phyloP scores from a whole-genome alignment of 2,888 invertebrate genomes.

The Luperina testacea region DNA sequence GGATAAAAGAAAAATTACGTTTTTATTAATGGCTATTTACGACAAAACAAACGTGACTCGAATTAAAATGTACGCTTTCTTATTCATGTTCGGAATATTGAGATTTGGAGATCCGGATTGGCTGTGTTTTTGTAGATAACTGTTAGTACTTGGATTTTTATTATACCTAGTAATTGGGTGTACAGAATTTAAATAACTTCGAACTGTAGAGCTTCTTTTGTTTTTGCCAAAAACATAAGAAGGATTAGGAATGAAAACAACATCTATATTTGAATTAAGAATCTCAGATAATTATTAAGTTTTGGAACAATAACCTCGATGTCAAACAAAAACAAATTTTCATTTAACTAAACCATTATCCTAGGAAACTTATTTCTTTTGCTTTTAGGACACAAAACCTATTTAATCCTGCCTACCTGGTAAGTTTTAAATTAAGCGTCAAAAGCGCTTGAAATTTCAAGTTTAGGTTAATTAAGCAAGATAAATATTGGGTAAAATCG shows the following conservation, averaged over 20 bases:
- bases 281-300: too few relatives aligned
- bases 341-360: too few relatives aligned
- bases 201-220: not conserved
- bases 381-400: not conserved
- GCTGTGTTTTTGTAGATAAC: constrained; percentile 5
- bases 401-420: not conserved
- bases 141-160: not conserved
- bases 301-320: not conserved
- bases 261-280: too few relatives aligned
- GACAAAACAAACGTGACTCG: constrained; percentile 61
- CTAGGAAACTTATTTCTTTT: too few relatives aligned
- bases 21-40: constrained; percentile 63
- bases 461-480: not conserved
- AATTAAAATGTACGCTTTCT: constrained; percentile 63
- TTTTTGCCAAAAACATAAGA: not conserved
- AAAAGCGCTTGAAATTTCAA: not conserved
- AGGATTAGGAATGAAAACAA: not conserved
- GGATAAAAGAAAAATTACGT: constrained; percentile 56
- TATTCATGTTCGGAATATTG: constrained; percentile 61
- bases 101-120: constrained; percentile 48
- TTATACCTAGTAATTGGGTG: not conserved
- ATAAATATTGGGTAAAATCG: not conserved
- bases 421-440: not conserved
- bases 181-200: constrained; percentile 21
- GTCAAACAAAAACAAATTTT: not conserved